phyloP scores from a whole-genome alignment of 2,888 invertebrate genomes.

The Trachelus troglodyta region DNA sequence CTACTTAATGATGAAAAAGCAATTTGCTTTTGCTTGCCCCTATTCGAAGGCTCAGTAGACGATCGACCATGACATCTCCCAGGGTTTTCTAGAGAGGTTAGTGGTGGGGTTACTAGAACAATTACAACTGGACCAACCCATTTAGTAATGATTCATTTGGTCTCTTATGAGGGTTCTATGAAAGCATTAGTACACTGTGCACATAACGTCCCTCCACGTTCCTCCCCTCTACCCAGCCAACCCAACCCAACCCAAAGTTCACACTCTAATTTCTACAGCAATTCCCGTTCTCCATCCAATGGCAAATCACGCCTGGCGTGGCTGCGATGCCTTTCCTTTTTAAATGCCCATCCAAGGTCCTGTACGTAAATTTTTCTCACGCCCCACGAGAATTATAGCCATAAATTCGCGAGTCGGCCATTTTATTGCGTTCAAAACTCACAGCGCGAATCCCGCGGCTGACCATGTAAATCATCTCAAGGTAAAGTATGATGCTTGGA shows the following conservation, averaged over 20 bases:
- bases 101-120: conserved; percentile 30
- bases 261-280: not conserved
- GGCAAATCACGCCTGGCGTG: not conserved
- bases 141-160: conserved; percentile 49
- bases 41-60: conserved; percentile 5
- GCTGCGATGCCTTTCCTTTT: not conserved
- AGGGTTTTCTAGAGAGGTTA: not conserved
- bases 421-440: not conserved
- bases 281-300: not conserved
- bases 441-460: not conserved
- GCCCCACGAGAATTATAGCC: not conserved
- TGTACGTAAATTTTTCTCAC: not conserved
- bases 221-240: too few relatives aligned
- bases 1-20: not conserved
- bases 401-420: not conserved
- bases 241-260: too few relatives aligned
- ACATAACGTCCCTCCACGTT: conserved; percentile 22
- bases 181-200: conserved; percentile 36
- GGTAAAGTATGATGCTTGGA: not conserved
- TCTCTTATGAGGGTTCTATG: conserved; percentile 25
- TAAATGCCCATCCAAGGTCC: not conserved
- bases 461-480: not conserved
- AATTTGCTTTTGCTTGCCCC: not conserved
- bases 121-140: conserved; percentile 49
- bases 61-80: conserved; percentile 36